Base-by-base conservation (phyloP, 2,888 invertebrate genomes). In the Synergus japonicus region DNA sequence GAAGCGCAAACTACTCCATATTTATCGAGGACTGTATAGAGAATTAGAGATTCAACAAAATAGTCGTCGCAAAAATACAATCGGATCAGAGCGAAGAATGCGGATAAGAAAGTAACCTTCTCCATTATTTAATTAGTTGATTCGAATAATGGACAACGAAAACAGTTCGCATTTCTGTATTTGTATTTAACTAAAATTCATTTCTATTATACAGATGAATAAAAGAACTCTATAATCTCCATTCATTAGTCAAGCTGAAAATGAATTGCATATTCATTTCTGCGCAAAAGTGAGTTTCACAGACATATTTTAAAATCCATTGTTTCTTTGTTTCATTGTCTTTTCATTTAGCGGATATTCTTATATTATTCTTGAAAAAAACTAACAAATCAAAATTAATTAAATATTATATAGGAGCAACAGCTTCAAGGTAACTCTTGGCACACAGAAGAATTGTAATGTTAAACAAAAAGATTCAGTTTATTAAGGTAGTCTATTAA, bases 101-200 rank as follows among this genome's bases (percentile, higher is more conserved):
- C 77, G 54, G 37, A 22, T 82, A 84, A 85, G 82, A 85, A 85
- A 83, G 79, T 79, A 81, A 85, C 82, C 76, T 73, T 80, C 12
- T 77, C 84, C 84, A 83, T 85, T 85, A 85, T 84, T 85, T 84
- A 84, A 85, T 84, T 84, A 80, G 83, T 81, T 58, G 81, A 78
- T 54, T 81, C 44, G 67, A 79, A 78, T 80, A 83, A 84, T 79
- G 65, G 15, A 13, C 58, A 78, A 78, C 77, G 37, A 37, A 41
- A 60, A 54, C 15, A 60, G 29, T 60, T 79, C 60, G 78, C 69
- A 73, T 77, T 64, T 49, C 54, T 12, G 9, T 18, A 60, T 60
- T 2, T 60, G 10, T 60, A 60, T 60, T 22, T 60, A 12, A 22
- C 18, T 60, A 2, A 60, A 60, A 60, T 60, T 60, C 4, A 22